Evolutionary conservation across 2,888 invertebrate genomes (phyloP).

Genomic region (Phyllotreta striolata): DNA sequence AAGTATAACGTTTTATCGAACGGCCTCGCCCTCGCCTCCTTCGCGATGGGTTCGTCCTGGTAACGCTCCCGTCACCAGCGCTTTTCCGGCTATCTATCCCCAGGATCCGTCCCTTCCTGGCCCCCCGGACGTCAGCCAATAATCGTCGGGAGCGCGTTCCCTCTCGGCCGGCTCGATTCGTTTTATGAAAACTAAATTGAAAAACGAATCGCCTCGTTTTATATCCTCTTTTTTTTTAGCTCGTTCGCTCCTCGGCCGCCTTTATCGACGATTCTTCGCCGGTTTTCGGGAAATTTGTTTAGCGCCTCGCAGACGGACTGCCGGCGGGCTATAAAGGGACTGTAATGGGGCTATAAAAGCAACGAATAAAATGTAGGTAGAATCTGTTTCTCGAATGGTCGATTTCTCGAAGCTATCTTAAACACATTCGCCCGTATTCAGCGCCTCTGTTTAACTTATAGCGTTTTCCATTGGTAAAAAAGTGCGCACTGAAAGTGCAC

Average conservation of each 20-base stretch:
- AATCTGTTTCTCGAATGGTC: too few relatives aligned
- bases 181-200: conserved; percentile 35
- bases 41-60: conserved; percentile 39
- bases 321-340: too few relatives aligned
- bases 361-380: too few relatives aligned
- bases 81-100: conserved; percentile 34
- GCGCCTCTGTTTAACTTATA: too few relatives aligned
- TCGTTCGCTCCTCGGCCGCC: not conserved
- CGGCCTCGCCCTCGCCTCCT: conserved; percentile 40
- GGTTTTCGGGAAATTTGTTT: too few relatives aligned
- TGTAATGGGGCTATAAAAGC: too few relatives aligned
- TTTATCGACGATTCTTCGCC: not conserved
- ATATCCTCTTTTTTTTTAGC: conserved; percentile 12
- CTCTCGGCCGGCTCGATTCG: conserved; percentile 41
- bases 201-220: conserved; percentile 21
- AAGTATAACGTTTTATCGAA: conserved; percentile 44
- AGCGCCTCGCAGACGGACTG: too few relatives aligned
- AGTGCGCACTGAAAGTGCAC: too few relatives aligned
- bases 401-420: too few relatives aligned
- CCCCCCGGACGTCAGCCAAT: conserved; percentile 31
- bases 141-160: conserved; percentile 35
- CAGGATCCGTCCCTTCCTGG: conserved; percentile 36
- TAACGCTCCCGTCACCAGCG: conserved; percentile 34
- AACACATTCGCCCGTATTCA: too few relatives aligned
- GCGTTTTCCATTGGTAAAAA: too few relatives aligned